These are phyloP conservation scores for Oscheius sp. DNA, from an alignment of 2,888 invertebrate genomes.

Conservation along the genomic window DNA sequence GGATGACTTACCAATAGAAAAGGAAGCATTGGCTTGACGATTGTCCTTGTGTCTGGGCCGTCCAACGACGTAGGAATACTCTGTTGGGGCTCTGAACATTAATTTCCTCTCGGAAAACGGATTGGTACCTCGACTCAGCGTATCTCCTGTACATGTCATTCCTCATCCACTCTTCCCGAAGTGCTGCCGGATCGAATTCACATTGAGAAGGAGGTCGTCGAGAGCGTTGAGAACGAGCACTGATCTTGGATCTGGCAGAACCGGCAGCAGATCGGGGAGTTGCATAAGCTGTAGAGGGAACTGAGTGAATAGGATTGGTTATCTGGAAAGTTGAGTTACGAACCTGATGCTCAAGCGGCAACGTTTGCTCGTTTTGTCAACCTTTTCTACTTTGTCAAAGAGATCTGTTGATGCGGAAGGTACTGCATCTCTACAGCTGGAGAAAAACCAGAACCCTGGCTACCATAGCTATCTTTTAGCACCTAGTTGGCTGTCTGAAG, in stretches of 20 bases:
- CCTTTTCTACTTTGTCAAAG: too few species aligned
- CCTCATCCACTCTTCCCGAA: constrained; percentile 30
- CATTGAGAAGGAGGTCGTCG: constrained; percentile 4
- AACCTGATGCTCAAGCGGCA: too few species aligned
- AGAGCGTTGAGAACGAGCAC: background rate
- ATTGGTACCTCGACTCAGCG: constrained; percentile 7
- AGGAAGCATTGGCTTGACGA: constrained; percentile 11
- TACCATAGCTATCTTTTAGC: too few species aligned
- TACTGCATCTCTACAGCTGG: too few species aligned
- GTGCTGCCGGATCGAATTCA: constrained; percentile 22
- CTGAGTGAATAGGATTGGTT: background rate
- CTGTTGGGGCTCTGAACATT: constrained; percentile 15
- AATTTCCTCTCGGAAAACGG: too few species aligned
- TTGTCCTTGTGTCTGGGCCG: background rate
- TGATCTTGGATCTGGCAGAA: constrained; percentile 19
- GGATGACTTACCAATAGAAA: background rate
- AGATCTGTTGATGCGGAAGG: too few species aligned
- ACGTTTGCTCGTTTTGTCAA: too few species aligned
- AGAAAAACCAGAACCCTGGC: too few species aligned
- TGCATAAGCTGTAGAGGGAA: constrained; percentile 9
- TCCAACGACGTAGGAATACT: constrained; percentile 25
- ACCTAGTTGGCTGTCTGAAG: too few species aligned
- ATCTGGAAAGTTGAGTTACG: background rate
- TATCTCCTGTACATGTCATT: constrained; percentile 9
- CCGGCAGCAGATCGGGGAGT: constrained; percentile 26